Conservation (phyloP, 2,797 vertebrate genomes). For the Anomalospiza imberbis region DNA sequence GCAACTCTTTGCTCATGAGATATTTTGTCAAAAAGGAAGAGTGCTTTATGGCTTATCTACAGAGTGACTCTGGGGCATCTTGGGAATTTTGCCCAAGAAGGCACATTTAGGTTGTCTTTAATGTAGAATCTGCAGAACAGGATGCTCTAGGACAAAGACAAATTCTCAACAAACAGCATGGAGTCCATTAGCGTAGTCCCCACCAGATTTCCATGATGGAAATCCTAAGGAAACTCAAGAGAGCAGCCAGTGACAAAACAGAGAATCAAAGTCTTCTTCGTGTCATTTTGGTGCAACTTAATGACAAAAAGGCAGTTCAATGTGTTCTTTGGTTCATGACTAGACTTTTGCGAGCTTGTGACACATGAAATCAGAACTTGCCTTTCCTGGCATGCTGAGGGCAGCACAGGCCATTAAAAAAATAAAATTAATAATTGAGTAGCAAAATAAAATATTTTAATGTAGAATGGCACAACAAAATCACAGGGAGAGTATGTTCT, state of each 20-base stretch:
- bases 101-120: background rate
- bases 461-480: background rate
- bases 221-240: background rate
- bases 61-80: background rate
- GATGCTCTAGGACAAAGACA: background rate
- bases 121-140: background rate
- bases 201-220: background rate
- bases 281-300: background rate
- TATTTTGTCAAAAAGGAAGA: background rate
- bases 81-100: background rate
- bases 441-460: background rate
- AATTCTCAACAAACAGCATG: background rate
- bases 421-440: background rate
- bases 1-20: background rate
- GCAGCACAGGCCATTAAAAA: background rate
- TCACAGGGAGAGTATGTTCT: background rate
- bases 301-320: background rate
- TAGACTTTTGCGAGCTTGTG: background rate
- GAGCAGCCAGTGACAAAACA: background rate
- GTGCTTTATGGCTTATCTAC: background rate
- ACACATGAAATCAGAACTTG: rapidly evolving
- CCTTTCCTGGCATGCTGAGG: background rate
- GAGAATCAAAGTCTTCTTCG: background rate
- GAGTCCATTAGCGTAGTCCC: background rate
- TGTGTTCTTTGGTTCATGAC: background rate